phyloP scores from a whole-genome alignment of 2,888 invertebrate species.

The Torymus texanus region DNA sequence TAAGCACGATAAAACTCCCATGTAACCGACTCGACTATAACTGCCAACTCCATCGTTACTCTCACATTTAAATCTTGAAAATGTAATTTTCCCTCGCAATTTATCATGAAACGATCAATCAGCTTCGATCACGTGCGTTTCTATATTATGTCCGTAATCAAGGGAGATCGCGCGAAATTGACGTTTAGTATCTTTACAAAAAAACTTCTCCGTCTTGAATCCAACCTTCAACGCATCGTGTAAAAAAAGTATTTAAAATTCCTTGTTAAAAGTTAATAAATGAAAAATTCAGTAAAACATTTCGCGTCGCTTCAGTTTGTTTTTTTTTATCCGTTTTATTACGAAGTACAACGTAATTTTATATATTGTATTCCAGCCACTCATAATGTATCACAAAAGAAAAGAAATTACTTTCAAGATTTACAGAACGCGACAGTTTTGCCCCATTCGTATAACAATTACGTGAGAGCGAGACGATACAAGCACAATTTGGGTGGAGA shows the following conservation, averaged over 20 bases:
- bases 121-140: no score
- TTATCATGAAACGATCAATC: constrained; percentile 43
- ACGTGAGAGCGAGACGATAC: constrained; percentile 63
- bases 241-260: constrained; percentile 54
- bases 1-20: constrained; percentile 46
- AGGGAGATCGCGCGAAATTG: constrained; percentile 42
- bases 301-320: constrained; percentile 36
- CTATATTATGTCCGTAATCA: constrained; percentile 1
- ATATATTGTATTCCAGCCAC: constrained; percentile 47
- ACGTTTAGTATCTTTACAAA: constrained; percentile 42
- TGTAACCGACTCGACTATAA: no score
- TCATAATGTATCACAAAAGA: constrained; percentile 47
- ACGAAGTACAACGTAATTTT: constrained; percentile 45
- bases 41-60: no score
- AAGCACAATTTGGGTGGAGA: constrained; percentile 58
- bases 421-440: constrained; percentile 55
- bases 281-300: constrained; percentile 52
- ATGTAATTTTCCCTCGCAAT: constrained; percentile 42
- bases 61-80: constrained; percentile 46
- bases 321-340: constrained; percentile 34
- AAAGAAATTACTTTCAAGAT: constrained; percentile 55
- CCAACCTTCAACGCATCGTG: constrained; percentile 42
- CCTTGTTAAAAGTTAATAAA: constrained; percentile 44
- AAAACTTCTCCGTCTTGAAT: constrained; percentile 25
- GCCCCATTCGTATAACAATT: constrained; percentile 58